Conservation (phyloP, 2,888 invertebrate species). For the Xanthorhoe spadicearia region DNA sequence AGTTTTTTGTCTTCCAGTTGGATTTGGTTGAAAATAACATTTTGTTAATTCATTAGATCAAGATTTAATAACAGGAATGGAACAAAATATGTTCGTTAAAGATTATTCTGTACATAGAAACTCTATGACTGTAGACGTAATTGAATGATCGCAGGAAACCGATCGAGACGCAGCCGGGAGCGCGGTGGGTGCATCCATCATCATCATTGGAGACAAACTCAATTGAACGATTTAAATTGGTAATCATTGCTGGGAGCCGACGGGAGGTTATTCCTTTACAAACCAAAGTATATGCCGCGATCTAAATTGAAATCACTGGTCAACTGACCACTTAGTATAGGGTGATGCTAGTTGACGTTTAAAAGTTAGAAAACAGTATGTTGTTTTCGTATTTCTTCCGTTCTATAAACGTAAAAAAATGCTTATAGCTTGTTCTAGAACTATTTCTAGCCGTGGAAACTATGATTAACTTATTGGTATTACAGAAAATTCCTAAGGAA, state of each 20-base stretch:
- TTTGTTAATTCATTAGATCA: background rate
- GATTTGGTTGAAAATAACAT: no score
- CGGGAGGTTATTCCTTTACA: conserved; percentile 19
- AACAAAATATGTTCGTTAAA: background rate
- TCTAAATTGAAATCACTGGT: conserved; percentile 17
- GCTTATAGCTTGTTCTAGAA: background rate
- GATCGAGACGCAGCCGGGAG: conserved; percentile 52
- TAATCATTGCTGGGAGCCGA: conserved; percentile 43
- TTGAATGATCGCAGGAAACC: conserved; percentile 79
- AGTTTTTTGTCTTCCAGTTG: no score
- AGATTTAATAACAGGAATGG: background rate
- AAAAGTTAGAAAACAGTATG: background rate
- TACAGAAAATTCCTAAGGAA: background rate
- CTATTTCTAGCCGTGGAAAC: background rate
- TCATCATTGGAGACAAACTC: conserved; percentile 66
- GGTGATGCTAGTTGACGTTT: background rate
- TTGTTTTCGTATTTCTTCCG: no score
- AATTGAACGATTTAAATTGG: conserved; percentile 65
- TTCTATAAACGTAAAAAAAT: background rate
- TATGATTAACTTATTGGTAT: background rate
- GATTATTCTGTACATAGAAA: conserved; percentile 12
- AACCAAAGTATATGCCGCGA: conserved; percentile 15
- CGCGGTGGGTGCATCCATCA: conserved; percentile 74
- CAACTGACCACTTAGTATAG: background rate
- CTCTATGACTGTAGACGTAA: conserved; percentile 50